Evolutionary conservation across 1,140 invertebrate species (phyloP), one percentile per base, ranked within the genome.

Genomic region (Caenorhabditis briggsae): DNA sequence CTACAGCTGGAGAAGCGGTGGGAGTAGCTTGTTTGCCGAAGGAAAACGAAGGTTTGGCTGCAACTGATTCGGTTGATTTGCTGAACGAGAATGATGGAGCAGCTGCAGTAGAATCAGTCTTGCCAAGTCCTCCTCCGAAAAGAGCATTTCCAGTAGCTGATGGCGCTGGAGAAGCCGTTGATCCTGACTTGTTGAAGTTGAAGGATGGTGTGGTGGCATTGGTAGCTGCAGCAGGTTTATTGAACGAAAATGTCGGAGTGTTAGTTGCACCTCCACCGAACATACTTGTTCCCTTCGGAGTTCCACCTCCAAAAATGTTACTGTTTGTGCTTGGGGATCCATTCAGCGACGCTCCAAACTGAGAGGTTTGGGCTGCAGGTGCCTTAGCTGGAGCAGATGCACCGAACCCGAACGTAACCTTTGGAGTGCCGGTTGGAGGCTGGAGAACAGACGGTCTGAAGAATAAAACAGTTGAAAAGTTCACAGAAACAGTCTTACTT

Each of bases 221-320:
- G 2, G 46, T 53, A 12, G 70, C 46, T 23, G 70, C 70, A 18
- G 9, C 46, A 25, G 43, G 70, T 41, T 78, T 78, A 14, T 50
- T 50, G 46, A 78, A 78, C 11, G 46, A 78, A 14, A 78, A 78
- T 9, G 70, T 23, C 53, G 43, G 70, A 12, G 70, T 48, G n/a
- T 7, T 78, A 7, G 70, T 2, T 18, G 41, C 12, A 1, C 46
- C 70, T 0, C 70, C 70, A 12, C 70, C 70, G n/a, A 78, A 78
- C 14, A 20, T 53, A 12, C 18, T 78, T 6, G 43, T 78, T 50
- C 70, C 70, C 14, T 78, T 78, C 11, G 70, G 70, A 50, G 70
- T 78, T 78, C 70, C 70, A 11, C 70, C 70, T 2, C 70, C 70
- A n/a, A 78, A 78, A 78, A 78, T 78, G 70, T n/a, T 78, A 23